phyloP scores from a whole-genome alignment of 2,797 vertebrate genomes.

The Sebastes matsubarae region DNA sequence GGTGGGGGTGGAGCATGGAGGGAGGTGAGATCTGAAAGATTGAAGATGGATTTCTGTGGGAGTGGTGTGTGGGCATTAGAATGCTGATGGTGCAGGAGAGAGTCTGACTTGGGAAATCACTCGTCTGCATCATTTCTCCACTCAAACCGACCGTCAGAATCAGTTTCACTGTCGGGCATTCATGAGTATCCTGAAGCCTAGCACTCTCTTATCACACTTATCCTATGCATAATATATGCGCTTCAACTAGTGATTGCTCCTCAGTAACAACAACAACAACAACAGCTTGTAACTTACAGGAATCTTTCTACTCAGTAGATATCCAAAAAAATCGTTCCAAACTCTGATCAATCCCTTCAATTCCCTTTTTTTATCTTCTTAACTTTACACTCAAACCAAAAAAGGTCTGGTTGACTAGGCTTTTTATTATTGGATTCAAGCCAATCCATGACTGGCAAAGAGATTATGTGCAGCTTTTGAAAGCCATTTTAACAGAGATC shows the following conservation, averaged over 20 bases:
- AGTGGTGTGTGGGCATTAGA: constrained; percentile 76
- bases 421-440: not conserved
- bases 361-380: not conserved
- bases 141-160: constrained; percentile 60
- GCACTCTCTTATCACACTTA: constrained; percentile 7
- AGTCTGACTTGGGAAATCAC: constrained; percentile 72
- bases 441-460: not conserved
- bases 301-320: not conserved
- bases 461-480: not conserved
- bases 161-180: constrained; percentile 49
- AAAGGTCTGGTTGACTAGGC: not conserved
- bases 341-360: not conserved
- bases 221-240: constrained; percentile 3
- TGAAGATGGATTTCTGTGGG: constrained; percentile 76
- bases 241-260: constrained; percentile 1
- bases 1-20: constrained; percentile 54
- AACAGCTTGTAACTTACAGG: not conserved
- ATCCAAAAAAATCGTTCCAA: not conserved
- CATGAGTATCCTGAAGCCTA: constrained; percentile 11
- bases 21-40: constrained; percentile 69
- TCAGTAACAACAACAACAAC: not conserved
- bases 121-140: constrained; percentile 70
- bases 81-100: constrained; percentile 79
- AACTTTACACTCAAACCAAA: not conserved
- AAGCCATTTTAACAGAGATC: not conserved